Conservation (phyloP, 2,888 invertebrate species). For the Idaea dimidiata region DNA sequence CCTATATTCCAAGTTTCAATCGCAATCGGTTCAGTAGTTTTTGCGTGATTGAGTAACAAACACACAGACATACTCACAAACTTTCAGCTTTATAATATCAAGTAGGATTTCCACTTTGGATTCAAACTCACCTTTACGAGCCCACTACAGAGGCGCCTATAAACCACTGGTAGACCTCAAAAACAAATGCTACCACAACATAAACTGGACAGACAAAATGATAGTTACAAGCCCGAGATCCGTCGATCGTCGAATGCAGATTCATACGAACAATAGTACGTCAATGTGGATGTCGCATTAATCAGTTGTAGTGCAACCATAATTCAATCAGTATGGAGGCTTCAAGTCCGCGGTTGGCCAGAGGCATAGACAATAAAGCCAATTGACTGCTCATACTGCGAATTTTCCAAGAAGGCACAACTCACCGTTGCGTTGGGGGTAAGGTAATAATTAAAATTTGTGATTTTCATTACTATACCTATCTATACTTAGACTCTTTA, state of each 20-base stretch:
- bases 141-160: background rate
- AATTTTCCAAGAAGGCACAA: too few species aligned
- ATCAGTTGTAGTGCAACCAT: conserved; percentile 77
- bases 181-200: conserved; percentile 12
- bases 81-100: too few species aligned
- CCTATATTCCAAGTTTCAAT: too few species aligned
- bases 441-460: too few species aligned
- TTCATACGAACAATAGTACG: conserved; percentile 74
- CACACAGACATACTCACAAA: too few species aligned
- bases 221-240: conserved; percentile 59
- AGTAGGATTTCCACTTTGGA: background rate
- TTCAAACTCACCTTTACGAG: background rate
- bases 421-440: too few species aligned
- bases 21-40: too few species aligned
- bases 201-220: conserved; percentile 45
- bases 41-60: too few species aligned
- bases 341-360: conserved; percentile 52
- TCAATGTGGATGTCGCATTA: conserved; percentile 77
- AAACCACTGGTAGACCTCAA: background rate
- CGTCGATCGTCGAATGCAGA: conserved; percentile 71
- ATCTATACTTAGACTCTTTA: too few species aligned
- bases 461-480: too few species aligned
- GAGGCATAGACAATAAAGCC: too few species aligned
- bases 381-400: too few species aligned
- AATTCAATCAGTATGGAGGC: conserved; percentile 69